Percentiles rank a stretch among this genome's conserved stretches.
phyloP scores from a whole-genome alignment of 2,797 vertebrate genomes.

The Carcharodon carcharias region DNA sequence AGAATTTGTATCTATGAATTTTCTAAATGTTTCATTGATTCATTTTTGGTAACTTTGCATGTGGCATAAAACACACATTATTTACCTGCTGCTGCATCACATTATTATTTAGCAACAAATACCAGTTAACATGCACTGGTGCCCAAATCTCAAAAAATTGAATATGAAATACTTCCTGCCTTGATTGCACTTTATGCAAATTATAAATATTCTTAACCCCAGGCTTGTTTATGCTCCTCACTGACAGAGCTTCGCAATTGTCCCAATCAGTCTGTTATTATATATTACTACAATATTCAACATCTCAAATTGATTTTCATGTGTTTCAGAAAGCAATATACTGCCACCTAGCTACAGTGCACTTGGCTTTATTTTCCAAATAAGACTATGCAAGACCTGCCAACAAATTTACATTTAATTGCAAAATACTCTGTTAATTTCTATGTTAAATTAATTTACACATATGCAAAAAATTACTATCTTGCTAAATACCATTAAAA shows the following conservation, averaged over 20 bases:
- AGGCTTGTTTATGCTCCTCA: background rate
- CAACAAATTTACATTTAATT: background rate
- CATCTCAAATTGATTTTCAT: background rate
- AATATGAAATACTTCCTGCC: too few species aligned
- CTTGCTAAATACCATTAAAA: background rate
- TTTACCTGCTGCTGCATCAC: background rate
- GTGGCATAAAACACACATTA: background rate
- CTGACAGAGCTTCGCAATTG: background rate
- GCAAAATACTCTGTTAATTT: background rate
- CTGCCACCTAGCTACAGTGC: background rate
- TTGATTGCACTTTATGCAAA: background rate
- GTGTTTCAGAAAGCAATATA: background rate
- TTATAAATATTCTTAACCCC: background rate
- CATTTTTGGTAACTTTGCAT: background rate
- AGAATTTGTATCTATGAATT: background rate
- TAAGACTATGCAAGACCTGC: background rate
- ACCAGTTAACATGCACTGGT: background rate
- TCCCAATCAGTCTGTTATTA: background rate
- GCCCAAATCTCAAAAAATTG: too few species aligned
- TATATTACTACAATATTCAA: background rate
- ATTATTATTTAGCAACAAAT: background rate
- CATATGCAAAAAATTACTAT: background rate
- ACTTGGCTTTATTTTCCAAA: background rate
- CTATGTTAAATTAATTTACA: background rate
- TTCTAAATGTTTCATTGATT: background rate